A percentile compares a stretch with the other conserved stretches of the same genome.
phyloP scores from a whole-genome alignment of 2,888 invertebrate genomes.

The Nephrocerus scutellatus region DNA sequence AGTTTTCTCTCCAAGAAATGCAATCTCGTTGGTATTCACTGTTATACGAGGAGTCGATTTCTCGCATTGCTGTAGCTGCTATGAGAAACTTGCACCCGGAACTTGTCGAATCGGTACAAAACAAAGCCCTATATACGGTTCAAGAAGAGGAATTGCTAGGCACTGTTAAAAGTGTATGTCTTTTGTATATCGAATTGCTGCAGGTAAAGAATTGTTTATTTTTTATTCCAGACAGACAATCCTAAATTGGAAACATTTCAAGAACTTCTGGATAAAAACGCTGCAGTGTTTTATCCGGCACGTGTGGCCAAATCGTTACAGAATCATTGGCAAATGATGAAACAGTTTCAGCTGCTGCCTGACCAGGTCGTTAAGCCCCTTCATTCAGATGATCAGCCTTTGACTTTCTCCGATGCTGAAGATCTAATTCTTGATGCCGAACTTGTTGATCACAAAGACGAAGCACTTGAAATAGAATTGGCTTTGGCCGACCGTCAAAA shows the following conservation, averaged over 20 bases:
- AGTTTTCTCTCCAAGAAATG: conserved; percentile 87
- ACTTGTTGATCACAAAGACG: conserved; percentile 70
- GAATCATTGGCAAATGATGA: conserved; percentile 87
- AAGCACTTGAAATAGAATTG: conserved; percentile 71
- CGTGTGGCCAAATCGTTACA: conserved; percentile 79
- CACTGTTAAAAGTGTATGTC: conserved; percentile 67
- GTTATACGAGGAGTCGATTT: conserved; percentile 90
- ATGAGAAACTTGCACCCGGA: conserved; percentile 93
- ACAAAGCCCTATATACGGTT: conserved; percentile 81
- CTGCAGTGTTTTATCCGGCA: conserved; percentile 78
- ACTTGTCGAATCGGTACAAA: conserved; percentile 76
- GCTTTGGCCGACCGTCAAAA: conserved; percentile 66
- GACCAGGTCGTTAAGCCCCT: conserved; percentile 72
- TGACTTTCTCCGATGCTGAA: conserved; percentile 87
- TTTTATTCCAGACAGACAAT: conserved; percentile 59
- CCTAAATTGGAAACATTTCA: conserved; percentile 75
- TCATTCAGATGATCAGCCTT: conserved; percentile 56
- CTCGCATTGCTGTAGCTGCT: conserved; percentile 82
- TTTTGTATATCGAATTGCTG: not conserved
- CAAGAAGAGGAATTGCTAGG: conserved; percentile 83
- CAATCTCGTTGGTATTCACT: conserved; percentile 95
- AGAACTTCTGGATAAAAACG: conserved; percentile 73
- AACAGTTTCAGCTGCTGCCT: conserved; percentile 82
- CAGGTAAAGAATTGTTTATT: not conserved
- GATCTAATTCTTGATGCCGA: conserved; percentile 80